Evolutionary conservation across 1,140 invertebrate genomes (phyloP), one percentile per base, ranked within the genome.

Genomic region (Zeugodacus cucurbitae): DNA sequence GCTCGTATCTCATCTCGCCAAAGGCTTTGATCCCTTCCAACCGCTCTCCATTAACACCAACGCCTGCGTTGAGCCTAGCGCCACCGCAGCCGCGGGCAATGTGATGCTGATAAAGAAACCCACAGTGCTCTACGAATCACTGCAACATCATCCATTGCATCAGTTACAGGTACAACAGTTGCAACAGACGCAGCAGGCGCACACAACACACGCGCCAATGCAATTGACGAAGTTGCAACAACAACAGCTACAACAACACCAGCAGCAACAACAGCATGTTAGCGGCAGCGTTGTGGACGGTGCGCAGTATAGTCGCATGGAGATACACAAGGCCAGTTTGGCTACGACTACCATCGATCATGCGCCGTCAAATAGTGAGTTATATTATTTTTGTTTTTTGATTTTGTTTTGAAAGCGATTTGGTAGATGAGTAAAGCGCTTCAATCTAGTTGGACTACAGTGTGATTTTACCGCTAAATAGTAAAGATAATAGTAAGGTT

Each of bases 21-120:
- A 92, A 70, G 92, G 92, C 5, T 93, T 93, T 62, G 92, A 93
- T 93, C 92, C 92, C 5, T 93, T 93, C 48, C 93, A 93, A 89
- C 91, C 91, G 87, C 89, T 92, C 41, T 93, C 92, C 26, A 93
- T 93, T 85, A 93, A 93, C 67, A 93, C 92, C 82, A 93, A 89
- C 34, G 90, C 90, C 11, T 10, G 90, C 32, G 87, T 64, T 74
- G 82, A 85, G 58, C 37, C 78, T 17, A n/a, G 22, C 26, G 41
- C 85, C 82, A 88, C 58, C 64, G 67, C 87, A 64, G 88, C 82
- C 64, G 6, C 87, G 5, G 29, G 82, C 32, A 82, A 88, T n/a
- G 88, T 89, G 5, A 85, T 89, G 44, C 57, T 89, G 6, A 89
- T 90, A 10, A 92, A 93, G 70, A 93, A 93, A 85, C 91, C 91